These are phyloP conservation scores for Ladona fulva DNA, from an alignment of 1,140 invertebrate species.

Conservation along the genomic window DNA sequence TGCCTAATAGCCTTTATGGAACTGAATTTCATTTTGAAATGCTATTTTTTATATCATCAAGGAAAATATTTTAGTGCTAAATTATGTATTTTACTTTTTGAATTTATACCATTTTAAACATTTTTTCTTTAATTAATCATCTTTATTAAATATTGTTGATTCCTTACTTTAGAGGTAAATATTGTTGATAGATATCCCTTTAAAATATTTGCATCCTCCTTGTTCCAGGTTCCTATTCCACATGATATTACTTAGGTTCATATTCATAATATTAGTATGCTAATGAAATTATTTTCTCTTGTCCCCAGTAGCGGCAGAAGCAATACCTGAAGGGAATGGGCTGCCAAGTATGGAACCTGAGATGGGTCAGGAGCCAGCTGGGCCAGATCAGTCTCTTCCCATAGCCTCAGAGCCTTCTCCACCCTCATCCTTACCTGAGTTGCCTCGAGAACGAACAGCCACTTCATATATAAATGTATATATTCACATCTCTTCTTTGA, in stretches of 20 bases:
- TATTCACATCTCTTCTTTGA: too few species aligned
- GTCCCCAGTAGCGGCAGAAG: background rate
- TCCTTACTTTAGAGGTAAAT: too few species aligned
- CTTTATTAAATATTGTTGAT: too few species aligned
- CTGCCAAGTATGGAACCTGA: slow-evolving; percentile 39
- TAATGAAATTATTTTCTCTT: background rate
- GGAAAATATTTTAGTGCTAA: too few species aligned
- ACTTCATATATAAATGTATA: slow-evolving; percentile 50
- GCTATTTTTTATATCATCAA: too few species aligned
- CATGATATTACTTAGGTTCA: background rate
- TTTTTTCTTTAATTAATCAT: too few species aligned
- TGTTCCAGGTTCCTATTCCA: background rate
- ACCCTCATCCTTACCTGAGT: slow-evolving; percentile 27
- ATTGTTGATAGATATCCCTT: too few species aligned
- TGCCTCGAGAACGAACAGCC: slow-evolving; percentile 47
- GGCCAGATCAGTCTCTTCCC: slow-evolving; percentile 48
- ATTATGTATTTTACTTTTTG: too few species aligned
- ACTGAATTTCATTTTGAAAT: too few species aligned
- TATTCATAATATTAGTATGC: background rate
- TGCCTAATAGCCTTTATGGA: too few species aligned
- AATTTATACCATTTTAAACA: too few species aligned
- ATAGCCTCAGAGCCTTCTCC: slow-evolving; percentile 38
- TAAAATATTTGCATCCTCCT: too few species aligned
- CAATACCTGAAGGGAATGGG: slow-evolving; percentile 12
- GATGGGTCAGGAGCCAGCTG: slow-evolving; percentile 44